These are phyloP conservation scores for Parambassis ranga DNA, from an alignment of 2,797 vertebrate genomes.

Conservation along the genomic window DNA sequence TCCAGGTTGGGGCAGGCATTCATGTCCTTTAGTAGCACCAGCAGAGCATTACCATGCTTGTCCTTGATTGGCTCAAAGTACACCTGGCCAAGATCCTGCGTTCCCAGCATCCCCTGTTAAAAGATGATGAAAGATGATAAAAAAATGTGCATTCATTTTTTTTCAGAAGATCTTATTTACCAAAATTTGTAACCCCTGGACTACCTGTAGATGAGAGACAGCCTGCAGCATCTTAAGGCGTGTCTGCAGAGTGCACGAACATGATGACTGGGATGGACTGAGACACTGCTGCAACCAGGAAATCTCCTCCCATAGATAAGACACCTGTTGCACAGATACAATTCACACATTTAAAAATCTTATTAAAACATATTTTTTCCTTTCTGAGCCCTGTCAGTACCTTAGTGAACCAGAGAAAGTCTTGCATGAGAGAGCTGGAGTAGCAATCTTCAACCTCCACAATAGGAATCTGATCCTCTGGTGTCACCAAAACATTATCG, in stretches of 20 bases:
- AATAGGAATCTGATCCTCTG: slow-evolving; percentile 91
- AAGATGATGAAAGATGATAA: no score
- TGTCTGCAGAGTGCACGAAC: slow-evolving; percentile 89
- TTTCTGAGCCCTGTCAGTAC: slow-evolving; percentile 57
- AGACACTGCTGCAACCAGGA: slow-evolving; percentile 89
- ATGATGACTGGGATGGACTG: slow-evolving; percentile 85
- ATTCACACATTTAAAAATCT: neutral
- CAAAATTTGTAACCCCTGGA: neutral
- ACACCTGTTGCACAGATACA: slow-evolving; percentile 74
- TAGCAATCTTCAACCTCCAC: slow-evolving; percentile 91
- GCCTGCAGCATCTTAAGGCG: slow-evolving; percentile 91
- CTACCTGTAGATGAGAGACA: slow-evolving; percentile 87
- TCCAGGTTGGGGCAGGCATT: slow-evolving; percentile 82
- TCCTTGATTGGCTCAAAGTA: slow-evolving; percentile 92
- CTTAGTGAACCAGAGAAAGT: slow-evolving; percentile 95
- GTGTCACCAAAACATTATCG: slow-evolving; percentile 88
- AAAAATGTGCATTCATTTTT: no score
- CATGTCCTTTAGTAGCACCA: slow-evolving; percentile 90
- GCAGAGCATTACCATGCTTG: slow-evolving; percentile 89
- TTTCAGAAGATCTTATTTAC: neutral
- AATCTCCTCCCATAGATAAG: slow-evolving; percentile 90
- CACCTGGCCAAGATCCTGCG: slow-evolving; percentile 89
- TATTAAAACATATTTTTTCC: neutral
- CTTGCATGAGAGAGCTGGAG: slow-evolving; percentile 88
- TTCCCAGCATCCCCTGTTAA: slow-evolving; percentile 85